A percentile compares a stretch with the other conserved stretches of the same genome.
Conservation (phyloP, 2,888 invertebrate genomes). For the Miltochrista miniata region DNA sequence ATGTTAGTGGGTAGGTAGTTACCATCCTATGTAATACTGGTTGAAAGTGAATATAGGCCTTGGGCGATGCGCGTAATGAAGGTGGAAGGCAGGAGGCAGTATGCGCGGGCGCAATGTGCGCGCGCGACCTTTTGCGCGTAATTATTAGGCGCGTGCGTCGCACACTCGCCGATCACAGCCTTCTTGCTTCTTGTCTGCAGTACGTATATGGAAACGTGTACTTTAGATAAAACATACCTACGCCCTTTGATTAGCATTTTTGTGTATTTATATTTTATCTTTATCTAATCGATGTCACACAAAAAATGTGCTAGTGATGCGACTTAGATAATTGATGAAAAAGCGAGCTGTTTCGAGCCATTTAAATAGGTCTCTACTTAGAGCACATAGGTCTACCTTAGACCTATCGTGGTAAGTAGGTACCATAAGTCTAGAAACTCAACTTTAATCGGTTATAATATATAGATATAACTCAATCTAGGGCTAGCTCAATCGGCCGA, state of each 20-base stretch:
- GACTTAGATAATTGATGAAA: too few relatives aligned
- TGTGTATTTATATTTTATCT: conserved; percentile 69
- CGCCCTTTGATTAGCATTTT: conserved; percentile 63
- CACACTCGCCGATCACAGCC: conserved; percentile 45
- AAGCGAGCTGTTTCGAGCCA: too few relatives aligned
- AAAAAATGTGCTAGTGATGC: too few relatives aligned
- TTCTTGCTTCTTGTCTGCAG: conserved; percentile 44
- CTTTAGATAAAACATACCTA: conserved; percentile 59
- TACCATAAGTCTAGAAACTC: too few relatives aligned
- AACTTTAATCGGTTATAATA: too few relatives aligned
- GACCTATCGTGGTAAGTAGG: too few relatives aligned
- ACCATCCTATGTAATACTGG: conserved; percentile 6
- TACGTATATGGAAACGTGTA: conserved; percentile 68
- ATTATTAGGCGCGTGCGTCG: conserved; percentile 76
- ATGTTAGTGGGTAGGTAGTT: conserved; percentile 15
- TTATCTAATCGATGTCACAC: conserved; percentile 22
- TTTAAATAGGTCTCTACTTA: too few relatives aligned
- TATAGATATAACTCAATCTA: too few relatives aligned
- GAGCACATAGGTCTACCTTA: too few relatives aligned
- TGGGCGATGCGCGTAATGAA: conserved; percentile 28
- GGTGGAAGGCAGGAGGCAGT: conserved; percentile 38
- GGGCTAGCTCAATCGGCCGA: too few relatives aligned
- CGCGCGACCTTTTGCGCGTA: conserved; percentile 78
- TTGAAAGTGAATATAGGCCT: conserved; percentile 36
- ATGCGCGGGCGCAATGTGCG: conserved; percentile 67